Percentiles rank a stretch among this genome's conserved stretches.
Conservation (phyloP, 2,888 invertebrate species). For the Stegana nigrithorax region DNA sequence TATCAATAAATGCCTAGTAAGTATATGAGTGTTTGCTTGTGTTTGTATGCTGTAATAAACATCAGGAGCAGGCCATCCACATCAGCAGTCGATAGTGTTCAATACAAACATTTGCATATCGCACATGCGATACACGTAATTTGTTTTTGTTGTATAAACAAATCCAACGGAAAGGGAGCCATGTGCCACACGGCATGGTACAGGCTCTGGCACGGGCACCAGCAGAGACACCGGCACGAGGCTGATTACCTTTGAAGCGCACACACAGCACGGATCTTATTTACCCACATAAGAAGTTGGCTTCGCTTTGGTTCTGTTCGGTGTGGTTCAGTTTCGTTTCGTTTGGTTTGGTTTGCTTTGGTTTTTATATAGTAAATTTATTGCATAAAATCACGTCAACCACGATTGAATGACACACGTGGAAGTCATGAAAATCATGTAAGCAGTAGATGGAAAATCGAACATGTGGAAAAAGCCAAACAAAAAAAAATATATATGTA, state of each 20-base stretch:
- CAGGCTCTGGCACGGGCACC: too few relatives aligned
- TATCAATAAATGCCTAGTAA: slow-evolving; percentile 10
- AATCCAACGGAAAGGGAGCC: slow-evolving; percentile 25
- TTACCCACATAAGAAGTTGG: slow-evolving; percentile 41
- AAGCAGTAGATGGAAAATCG: not conserved
- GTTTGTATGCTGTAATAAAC: not conserved
- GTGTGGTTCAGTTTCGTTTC: too few relatives aligned
- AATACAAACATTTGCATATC: slow-evolving; percentile 27
- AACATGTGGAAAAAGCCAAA: not conserved
- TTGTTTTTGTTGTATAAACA: slow-evolving; percentile 56
- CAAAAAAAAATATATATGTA: not conserved
- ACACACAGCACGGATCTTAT: not conserved
- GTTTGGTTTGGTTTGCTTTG: too few relatives aligned
- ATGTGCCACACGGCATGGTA: too few relatives aligned
- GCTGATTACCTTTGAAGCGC: too few relatives aligned
- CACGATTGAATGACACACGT: slow-evolving; percentile 32
- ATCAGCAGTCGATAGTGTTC: too few relatives aligned
- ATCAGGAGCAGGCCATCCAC: slow-evolving; percentile 25
- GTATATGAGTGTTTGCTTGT: too few relatives aligned
- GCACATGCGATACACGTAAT: slow-evolving; percentile 33
- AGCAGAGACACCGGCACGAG: too few relatives aligned
- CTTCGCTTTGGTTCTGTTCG: too few relatives aligned
- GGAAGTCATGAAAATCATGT: slow-evolving; percentile 21
- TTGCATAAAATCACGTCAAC: slow-evolving; percentile 52
- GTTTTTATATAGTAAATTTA: slow-evolving; percentile 31